Percentiles rank a stretch among this genome's conserved stretches.
Conservation (phyloP, 1,140 invertebrate species). For the Philaenus spumarius region DNA sequence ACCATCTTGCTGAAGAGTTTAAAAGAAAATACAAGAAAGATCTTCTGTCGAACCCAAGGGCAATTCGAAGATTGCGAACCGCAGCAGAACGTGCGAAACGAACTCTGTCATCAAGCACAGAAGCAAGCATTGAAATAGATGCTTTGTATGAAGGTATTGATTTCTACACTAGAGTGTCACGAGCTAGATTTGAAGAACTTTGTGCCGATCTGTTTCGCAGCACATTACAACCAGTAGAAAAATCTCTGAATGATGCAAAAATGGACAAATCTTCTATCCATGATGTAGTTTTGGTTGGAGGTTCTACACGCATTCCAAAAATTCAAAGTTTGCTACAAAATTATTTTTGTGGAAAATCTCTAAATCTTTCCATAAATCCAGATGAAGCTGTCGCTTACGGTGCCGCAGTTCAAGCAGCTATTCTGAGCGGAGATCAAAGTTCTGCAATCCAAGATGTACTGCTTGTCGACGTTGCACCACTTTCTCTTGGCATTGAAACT, state of each 20-base stretch:
- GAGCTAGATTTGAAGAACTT: slow-evolving; percentile 57
- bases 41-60: slow-evolving; percentile 41
- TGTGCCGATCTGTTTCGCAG: slow-evolving; percentile 51
- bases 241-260: slow-evolving; percentile 65
- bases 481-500: slow-evolving; percentile 50
- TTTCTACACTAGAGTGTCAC: slow-evolving; percentile 52
- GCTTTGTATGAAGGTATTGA: slow-evolving; percentile 50
- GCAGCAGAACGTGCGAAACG: slow-evolving; percentile 55
- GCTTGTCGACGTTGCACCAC: slow-evolving; percentile 47
- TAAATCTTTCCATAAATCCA: slow-evolving; percentile 60
- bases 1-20: slow-evolving; percentile 55
- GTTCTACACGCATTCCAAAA: slow-evolving; percentile 65
- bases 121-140: slow-evolving; percentile 50
- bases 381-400: slow-evolving; percentile 61
- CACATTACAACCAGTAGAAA: slow-evolving; percentile 55
- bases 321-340: slow-evolving; percentile 51
- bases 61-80: slow-evolving; percentile 54
- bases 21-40: slow-evolving; percentile 48
- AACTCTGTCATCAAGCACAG: slow-evolving; percentile 49
- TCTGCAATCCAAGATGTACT: slow-evolving; percentile 49
- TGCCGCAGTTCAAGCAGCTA: slow-evolving; percentile 57
- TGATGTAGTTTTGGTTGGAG: slow-evolving; percentile 73
- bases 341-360: slow-evolving; percentile 53
- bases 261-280: slow-evolving; percentile 62
- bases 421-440: slow-evolving; percentile 50